phyloP scores from a whole-genome alignment of 2,797 vertebrate species.

The Macropodus opercularis region DNA sequence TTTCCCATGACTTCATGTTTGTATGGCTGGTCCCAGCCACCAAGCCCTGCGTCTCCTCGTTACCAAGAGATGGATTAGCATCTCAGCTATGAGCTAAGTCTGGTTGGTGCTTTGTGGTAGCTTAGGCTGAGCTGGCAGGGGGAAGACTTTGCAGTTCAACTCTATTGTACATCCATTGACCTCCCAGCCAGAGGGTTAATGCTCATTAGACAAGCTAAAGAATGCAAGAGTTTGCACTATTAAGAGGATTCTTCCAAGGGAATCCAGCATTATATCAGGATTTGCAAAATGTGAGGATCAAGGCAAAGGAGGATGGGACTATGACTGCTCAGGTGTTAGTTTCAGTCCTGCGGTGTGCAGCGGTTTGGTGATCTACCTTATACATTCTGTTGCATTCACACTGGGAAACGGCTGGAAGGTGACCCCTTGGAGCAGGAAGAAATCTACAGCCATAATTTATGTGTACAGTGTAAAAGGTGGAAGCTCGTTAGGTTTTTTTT shows the following conservation, averaged over 20 bases:
- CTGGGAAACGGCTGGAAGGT: conserved; percentile 2
- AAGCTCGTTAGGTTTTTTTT: conserved; percentile 24
- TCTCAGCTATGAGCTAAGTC: conserved; percentile 67
- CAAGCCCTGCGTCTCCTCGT: conserved; percentile 25
- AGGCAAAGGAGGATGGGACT: conserved; percentile 2
- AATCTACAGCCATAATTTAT: conserved; percentile 27
- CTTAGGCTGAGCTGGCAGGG: conserved; percentile 51
- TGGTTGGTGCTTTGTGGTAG: conserved; percentile 61
- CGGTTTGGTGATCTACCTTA: conserved; percentile 29
- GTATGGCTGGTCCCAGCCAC: conserved; percentile 26
- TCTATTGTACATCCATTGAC: conserved; percentile 67
- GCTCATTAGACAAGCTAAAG: conserved; percentile 65
- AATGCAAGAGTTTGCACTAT: conserved; percentile 43
- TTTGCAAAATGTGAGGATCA: conserved; percentile 18
- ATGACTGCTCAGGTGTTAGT: conserved; percentile 32
- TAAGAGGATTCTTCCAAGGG: conserved; percentile 63
- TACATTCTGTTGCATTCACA: conserved; percentile 5
- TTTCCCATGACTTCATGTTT: conserved; percentile 65
- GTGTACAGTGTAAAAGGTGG: conserved; percentile 24
- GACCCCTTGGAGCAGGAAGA: neutral
- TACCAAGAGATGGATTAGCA: conserved; percentile 65
- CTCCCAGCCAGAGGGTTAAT: conserved; percentile 65
- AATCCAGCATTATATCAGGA: conserved; percentile 47
- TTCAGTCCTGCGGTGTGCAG: conserved; percentile 41
- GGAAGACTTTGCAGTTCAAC: conserved; percentile 50